These are phyloP conservation scores for Orthosia gothica DNA, from an alignment of 2,888 invertebrate species.

Conservation along the genomic window DNA sequence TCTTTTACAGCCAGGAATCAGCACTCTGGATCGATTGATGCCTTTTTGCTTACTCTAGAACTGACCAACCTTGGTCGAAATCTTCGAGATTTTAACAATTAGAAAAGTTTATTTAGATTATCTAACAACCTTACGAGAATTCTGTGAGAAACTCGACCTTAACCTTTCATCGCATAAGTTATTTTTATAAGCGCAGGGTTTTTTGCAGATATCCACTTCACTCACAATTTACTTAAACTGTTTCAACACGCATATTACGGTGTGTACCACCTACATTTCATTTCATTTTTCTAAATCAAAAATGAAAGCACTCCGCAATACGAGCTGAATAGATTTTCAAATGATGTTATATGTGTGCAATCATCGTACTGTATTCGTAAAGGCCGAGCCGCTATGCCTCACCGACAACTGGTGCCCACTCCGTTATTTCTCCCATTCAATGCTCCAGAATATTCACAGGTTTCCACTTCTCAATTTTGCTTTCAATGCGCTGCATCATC, in stretches of 20 bases:
- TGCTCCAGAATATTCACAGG: conserved; percentile 80
- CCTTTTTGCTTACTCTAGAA: conserved; percentile 3
- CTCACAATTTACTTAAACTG: neutral
- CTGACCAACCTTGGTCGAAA: neutral
- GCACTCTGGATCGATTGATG: conserved; percentile 34
- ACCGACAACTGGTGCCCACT: conserved; percentile 60
- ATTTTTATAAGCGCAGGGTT: neutral
- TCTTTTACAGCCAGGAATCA: conserved; percentile 41
- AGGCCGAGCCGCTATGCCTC: conserved; percentile 1
- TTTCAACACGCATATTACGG: neutral
- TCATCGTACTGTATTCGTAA: conserved; percentile 11
- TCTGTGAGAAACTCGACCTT: too few species aligned
- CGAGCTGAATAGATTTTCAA: conserved; percentile 19
- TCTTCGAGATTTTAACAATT: neutral
- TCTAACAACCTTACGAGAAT: neutral
- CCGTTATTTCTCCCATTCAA: conserved; percentile 80
- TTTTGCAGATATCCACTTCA: neutral
- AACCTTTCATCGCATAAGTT: neutral
- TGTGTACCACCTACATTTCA: neutral
- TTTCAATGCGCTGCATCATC: conserved; percentile 77
- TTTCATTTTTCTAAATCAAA: neutral
- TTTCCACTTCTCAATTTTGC: conserved; percentile 80
- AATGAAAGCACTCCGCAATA: neutral
- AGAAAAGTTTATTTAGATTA: neutral
- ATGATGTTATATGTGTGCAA: conserved; percentile 29